Evolutionary conservation across 2,888 invertebrate genomes (phyloP).

Genomic region (Eupeodes latifasciatus): DNA sequence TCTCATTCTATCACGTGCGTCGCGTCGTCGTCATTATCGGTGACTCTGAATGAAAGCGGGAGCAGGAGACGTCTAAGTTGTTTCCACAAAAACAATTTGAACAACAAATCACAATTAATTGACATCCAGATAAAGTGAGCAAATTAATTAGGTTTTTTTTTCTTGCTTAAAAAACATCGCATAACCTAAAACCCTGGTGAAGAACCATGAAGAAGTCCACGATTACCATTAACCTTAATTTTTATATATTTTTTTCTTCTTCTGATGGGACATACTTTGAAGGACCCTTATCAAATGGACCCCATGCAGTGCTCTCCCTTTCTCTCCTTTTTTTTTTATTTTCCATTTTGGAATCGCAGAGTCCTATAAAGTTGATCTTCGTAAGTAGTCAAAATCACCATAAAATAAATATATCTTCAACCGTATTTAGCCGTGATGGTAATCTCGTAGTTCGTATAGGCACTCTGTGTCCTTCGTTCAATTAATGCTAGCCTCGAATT

Average conservation of each 20-base stretch:
- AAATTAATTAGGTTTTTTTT: constrained; percentile 62
- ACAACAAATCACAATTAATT: constrained; percentile 57
- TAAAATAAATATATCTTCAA: constrained; percentile 62
- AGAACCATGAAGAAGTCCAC: constrained; percentile 3
- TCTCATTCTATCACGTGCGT: background rate
- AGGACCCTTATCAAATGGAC: constrained; percentile 30
- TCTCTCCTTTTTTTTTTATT: background rate
- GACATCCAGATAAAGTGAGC: constrained; percentile 63
- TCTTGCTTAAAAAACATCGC: background rate
- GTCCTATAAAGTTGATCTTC: constrained; percentile 25
- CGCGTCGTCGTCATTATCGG: background rate
- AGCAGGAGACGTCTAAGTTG: background rate
- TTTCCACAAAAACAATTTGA: constrained; percentile 5
- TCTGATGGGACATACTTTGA: constrained; percentile 18
- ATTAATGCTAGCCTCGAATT: constrained; percentile 61
- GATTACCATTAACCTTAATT: constrained; percentile 35
- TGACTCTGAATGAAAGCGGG: too few relatives aligned
- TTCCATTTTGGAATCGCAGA: constrained; percentile 11
- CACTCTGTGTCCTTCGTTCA: constrained; percentile 34
- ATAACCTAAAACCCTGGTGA: background rate
- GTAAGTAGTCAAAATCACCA: constrained; percentile 45
- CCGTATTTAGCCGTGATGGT: constrained; percentile 29
- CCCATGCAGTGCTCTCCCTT: background rate
- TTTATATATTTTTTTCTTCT: background rate
- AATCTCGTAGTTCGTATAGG: constrained; percentile 31